These are phyloP conservation scores for Phymastichus coffea DNA, from an alignment of 1,140 invertebrate genomes.

Conservation along the genomic window DNA sequence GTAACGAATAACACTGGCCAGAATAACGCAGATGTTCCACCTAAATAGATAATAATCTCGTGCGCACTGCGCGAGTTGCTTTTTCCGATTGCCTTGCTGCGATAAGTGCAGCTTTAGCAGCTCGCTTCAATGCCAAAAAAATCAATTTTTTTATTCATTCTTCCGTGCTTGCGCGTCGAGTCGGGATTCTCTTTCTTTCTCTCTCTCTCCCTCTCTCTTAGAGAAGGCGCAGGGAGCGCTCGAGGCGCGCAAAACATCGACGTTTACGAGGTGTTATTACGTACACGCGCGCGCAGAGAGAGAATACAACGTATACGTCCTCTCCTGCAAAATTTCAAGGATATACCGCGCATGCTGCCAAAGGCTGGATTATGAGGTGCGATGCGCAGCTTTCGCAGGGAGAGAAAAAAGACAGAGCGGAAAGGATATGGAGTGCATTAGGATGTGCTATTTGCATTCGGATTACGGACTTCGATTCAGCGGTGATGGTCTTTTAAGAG, in stretches of 20 bases:
- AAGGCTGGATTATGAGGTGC: no score
- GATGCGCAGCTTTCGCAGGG: constrained; percentile 8
- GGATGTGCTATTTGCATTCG: no score
- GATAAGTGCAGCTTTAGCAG: background rate
- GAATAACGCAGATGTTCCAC: background rate
- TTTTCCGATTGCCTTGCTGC: background rate
- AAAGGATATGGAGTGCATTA: constrained; percentile 16
- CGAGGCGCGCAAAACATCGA: no score
- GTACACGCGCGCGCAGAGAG: constrained; percentile 16
- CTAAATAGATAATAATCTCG: constrained; percentile 6
- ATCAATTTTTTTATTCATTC: constrained; percentile 26
- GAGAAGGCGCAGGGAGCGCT: no score
- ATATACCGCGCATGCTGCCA: background rate
- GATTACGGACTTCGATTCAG: no score
- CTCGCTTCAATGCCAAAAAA: background rate
- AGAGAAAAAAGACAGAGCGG: no score
- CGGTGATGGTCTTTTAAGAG: no score
- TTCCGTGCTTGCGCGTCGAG: no score
- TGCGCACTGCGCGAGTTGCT: no score
- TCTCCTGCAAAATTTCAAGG: constrained; percentile 7
- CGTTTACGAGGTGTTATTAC: constrained; percentile 29
- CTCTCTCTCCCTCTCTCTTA: no score
- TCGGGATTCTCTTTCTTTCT: no score
- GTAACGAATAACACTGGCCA: background rate
- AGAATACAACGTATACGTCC: no score